Evolutionary conservation across 2,113 vertebrate genomes (phyloP).

Genomic region (Micronisus gabar): DNA sequence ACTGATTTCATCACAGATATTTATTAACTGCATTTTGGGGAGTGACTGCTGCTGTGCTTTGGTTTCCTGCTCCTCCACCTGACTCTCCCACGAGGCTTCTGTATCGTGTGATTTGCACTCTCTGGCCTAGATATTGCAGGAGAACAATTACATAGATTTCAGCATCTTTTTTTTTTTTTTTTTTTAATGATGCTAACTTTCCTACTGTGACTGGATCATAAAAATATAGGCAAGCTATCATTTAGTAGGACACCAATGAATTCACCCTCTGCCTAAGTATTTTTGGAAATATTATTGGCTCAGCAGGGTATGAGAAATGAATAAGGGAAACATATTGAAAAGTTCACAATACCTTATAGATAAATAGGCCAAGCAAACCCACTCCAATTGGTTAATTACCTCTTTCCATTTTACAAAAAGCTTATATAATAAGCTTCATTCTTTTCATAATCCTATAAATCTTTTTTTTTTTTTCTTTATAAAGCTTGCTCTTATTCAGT

Average conservation of each 20-base stretch:
- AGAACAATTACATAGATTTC: neutral
- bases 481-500: neutral
- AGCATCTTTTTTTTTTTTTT: neutral
- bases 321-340: neutral
- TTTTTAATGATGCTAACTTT: neutral
- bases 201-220: neutral
- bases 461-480: neutral
- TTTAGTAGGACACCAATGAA: neutral
- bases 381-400: neutral
- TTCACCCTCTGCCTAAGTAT: neutral
- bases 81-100: neutral
- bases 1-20: neutral
- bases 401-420: neutral
- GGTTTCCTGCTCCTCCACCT: neutral
- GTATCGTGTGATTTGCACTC: neutral
- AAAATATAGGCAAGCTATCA: neutral
- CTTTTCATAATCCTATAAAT: neutral
- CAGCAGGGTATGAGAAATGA: neutral
- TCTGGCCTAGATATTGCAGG: slow-evolving; percentile 1
- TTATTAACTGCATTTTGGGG: neutral
- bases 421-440: neutral
- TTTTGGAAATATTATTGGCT: slow-evolving; percentile 26
- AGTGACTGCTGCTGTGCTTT: neutral
- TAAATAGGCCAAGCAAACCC: neutral
- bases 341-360: neutral